These are phyloP conservation scores for Caenorhabditis sinica DNA, from an alignment of 2,888 invertebrate genomes.

Conservation along the genomic window DNA sequence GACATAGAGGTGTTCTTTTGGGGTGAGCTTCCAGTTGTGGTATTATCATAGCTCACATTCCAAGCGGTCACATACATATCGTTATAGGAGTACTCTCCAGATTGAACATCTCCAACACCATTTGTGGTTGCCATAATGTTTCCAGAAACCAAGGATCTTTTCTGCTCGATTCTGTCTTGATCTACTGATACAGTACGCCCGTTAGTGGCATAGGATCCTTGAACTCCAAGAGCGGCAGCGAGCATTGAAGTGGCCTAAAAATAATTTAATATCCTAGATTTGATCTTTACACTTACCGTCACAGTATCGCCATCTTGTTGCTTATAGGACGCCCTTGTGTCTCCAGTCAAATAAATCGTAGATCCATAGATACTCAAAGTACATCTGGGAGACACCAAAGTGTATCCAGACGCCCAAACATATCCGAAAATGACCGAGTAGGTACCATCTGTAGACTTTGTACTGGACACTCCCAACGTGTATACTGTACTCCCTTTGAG, in stretches of 20 bases:
- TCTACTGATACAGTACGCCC: conserved; percentile 42
- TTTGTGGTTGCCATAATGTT: conserved; percentile 32
- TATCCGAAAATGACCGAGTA: conserved; percentile 58
- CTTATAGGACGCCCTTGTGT: conserved; percentile 53
- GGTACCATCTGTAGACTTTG: conserved; percentile 46
- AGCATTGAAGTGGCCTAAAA: conserved; percentile 31
- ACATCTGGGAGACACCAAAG: conserved; percentile 56
- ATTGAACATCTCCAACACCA: conserved; percentile 48
- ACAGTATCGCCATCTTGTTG: conserved; percentile 53
- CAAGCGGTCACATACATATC: conserved; percentile 58
- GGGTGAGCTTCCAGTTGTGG: conserved; percentile 18
- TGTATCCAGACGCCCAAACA: conserved; percentile 35
- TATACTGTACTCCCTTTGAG: conserved; percentile 64
- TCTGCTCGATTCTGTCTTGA: conserved; percentile 34
- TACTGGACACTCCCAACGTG: conserved; percentile 52
- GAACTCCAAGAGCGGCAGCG: conserved; percentile 31
- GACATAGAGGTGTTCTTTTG: conserved; percentile 60
- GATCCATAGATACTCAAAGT: conserved; percentile 61
- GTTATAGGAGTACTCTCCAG: conserved; percentile 51
- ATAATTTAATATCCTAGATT: too few species aligned
- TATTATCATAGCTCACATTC: conserved; percentile 61
- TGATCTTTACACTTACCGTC: conserved; percentile 5
- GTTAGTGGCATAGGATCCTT: conserved; percentile 33
- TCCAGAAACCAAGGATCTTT: conserved; percentile 28
- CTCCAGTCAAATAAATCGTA: conserved; percentile 58